Evolutionary conservation across 1,140 invertebrate genomes (phyloP).

Genomic region (Pseudachorutes palmiensis): DNA sequence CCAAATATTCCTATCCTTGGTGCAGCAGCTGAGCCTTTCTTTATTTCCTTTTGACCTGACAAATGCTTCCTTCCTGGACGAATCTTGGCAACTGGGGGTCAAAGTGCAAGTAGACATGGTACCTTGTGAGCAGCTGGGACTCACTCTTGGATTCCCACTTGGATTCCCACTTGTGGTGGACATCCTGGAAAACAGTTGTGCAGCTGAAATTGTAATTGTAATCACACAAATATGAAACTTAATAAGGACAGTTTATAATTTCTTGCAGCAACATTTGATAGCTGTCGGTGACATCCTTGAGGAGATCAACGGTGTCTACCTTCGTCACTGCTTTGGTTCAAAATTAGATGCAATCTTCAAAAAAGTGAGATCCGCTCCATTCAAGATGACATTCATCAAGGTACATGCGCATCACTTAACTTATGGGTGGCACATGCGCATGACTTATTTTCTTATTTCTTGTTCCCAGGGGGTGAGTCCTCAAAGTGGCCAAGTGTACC

Average conservation of each 20-base stretch:
- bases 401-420: background rate
- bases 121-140: conserved; percentile 29
- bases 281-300: conserved; percentile 34
- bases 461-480: conserved; percentile 27
- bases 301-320: conserved; percentile 31
- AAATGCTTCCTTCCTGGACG: conserved; percentile 36
- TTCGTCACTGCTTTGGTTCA: conserved; percentile 29
- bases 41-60: conserved; percentile 29
- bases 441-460: background rate
- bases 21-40: conserved; percentile 29
- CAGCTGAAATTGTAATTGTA: conserved; percentile 36
- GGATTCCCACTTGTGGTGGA: conserved; percentile 35
- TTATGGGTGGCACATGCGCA: background rate
- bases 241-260: too few relatives aligned
- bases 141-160: conserved; percentile 35
- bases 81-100: conserved; percentile 34
- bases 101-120: conserved; percentile 33
- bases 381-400: conserved; percentile 23
- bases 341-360: conserved; percentile 30
- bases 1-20: conserved; percentile 32
- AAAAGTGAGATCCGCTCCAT: conserved; percentile 27
- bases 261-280: conserved; percentile 21
- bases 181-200: conserved; percentile 32
- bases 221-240: too few relatives aligned
- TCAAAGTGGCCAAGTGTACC: conserved; percentile 28